These are phyloP conservation scores for Polia nebulosa DNA, from an alignment of 2,888 invertebrate species.

Conservation along the genomic window DNA sequence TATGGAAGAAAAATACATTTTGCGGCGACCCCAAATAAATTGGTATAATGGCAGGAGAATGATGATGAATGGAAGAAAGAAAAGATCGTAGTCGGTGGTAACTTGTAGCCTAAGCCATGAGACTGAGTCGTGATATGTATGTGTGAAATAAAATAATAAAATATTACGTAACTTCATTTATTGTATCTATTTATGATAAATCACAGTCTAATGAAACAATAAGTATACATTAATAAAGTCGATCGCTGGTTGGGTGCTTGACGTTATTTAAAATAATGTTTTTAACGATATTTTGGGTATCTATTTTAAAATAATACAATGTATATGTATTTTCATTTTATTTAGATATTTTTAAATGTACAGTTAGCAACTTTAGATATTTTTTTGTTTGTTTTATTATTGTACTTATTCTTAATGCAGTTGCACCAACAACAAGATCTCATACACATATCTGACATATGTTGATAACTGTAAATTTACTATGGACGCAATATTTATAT, in stretches of 20 bases:
- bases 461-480: too few species aligned
- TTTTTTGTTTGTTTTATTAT: background rate
- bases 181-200: slow-evolving; percentile 54
- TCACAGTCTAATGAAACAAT: slow-evolving; percentile 63
- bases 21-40: too few species aligned
- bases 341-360: background rate
- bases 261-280: background rate
- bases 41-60: too few species aligned
- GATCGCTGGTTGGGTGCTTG: slow-evolving; percentile 52
- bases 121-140: background rate
- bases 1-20: too few species aligned
- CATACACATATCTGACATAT: background rate
- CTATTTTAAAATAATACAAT: background rate
- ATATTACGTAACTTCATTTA: slow-evolving; percentile 53
- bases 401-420: background rate
- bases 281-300: background rate
- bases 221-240: slow-evolving; percentile 55
- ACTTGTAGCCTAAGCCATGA: too few species aligned
- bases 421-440: too few species aligned
- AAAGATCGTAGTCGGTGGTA: too few species aligned
- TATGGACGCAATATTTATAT: background rate
- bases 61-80: too few species aligned
- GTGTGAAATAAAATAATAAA: slow-evolving; percentile 28
- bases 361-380: background rate
- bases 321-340: background rate